phyloP scores from a whole-genome alignment of 2,113 vertebrate genomes.

The Passer domesticus region DNA sequence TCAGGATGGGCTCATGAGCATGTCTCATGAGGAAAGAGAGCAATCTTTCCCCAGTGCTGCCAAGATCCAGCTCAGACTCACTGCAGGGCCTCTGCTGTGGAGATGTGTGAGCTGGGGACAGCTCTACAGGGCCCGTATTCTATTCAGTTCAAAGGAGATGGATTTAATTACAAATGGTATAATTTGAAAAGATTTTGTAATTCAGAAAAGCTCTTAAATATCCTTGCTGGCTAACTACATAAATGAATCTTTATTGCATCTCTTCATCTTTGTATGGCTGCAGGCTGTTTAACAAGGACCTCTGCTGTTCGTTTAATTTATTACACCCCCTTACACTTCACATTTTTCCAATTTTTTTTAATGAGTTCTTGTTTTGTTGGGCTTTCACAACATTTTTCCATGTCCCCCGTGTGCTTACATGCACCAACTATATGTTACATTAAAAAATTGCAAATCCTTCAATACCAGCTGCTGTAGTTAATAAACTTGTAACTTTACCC shows the following conservation, averaged over 20 bases:
- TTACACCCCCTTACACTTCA: background rate
- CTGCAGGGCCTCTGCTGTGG: background rate
- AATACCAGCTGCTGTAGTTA: constrained; percentile 57
- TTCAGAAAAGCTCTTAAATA: constrained; percentile 21
- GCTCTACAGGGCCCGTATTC: background rate
- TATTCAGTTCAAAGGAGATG: background rate
- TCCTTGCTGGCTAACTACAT: background rate
- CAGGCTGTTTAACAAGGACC: constrained; percentile 68
- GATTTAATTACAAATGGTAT: background rate
- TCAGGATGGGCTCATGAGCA: background rate
- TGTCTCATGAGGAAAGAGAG: background rate
- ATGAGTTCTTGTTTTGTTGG: background rate
- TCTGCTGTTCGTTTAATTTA: constrained; percentile 74
- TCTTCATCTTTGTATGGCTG: background rate
- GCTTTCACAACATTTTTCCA: constrained; percentile 44
- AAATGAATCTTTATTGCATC: background rate
- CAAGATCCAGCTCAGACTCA: background rate
- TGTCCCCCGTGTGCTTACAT: constrained; percentile 37
- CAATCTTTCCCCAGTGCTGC: background rate
- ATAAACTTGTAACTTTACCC: constrained; percentile 57
- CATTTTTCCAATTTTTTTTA: background rate
- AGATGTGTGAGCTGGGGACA: background rate
- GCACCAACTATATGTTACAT: constrained; percentile 31
- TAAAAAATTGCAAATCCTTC: constrained; percentile 48
- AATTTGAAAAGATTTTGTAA: constrained; percentile 23